Evolutionary conservation across 2,888 invertebrate genomes (phyloP).

Genomic region (Watsonalla binaria): DNA sequence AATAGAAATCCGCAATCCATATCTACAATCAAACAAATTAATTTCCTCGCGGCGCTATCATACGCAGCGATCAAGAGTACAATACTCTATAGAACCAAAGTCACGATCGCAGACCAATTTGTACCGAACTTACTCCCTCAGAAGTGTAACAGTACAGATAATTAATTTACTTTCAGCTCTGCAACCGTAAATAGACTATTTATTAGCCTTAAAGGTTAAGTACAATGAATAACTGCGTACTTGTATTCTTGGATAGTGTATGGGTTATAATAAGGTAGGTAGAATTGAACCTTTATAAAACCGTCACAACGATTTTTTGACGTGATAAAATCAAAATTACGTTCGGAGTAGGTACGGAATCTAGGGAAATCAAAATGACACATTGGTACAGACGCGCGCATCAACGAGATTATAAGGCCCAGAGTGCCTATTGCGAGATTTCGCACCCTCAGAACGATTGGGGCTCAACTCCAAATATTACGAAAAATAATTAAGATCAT

Average conservation of each 20-base stretch:
- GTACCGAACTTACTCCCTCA: constrained; percentile 1
- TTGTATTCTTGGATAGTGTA: background rate
- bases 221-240: constrained; percentile 28
- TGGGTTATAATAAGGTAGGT: too few species aligned
- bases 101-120: constrained; percentile 14
- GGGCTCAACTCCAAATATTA: too few species aligned
- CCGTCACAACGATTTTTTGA: too few species aligned
- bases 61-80: background rate
- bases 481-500: too few species aligned
- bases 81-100: constrained; percentile 7
- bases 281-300: too few species aligned
- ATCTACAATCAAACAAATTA: background rate
- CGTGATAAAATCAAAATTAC: too few species aligned
- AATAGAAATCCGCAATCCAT: constrained; percentile 15
- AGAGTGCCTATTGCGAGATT: too few species aligned
- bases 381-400: too few species aligned
- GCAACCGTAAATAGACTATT: constrained; percentile 32
- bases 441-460: too few species aligned
- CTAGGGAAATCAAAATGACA: too few species aligned
- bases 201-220: constrained; percentile 38
- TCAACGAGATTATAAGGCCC: too few species aligned
- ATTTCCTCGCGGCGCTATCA: background rate
- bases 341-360: too few species aligned
- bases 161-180: constrained; percentile 32
- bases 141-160: constrained; percentile 20